Conservation (phyloP, 2,797 vertebrate species). For the Lithobates sylvaticus region DNA sequence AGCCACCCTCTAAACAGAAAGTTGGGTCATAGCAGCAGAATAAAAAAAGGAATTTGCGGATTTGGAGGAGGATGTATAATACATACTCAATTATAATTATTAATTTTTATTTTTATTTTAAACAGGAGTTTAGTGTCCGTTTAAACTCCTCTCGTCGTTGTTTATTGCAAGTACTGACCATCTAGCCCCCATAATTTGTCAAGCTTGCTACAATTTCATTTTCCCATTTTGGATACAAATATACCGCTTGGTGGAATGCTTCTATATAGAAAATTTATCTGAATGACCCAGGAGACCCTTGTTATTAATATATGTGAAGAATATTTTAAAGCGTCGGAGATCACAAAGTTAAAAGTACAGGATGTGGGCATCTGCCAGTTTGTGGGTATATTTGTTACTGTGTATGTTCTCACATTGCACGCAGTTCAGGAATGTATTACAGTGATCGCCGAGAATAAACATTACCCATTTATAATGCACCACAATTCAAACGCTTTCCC, state of each 20-base stretch:
- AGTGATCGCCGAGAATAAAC: slow-evolving; percentile 48
- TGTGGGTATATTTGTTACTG: slow-evolving; percentile 36
- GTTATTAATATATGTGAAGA: background rate
- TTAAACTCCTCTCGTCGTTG: no score
- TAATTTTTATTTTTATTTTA: no score
- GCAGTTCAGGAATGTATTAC: slow-evolving; percentile 48
- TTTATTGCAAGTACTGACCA: no score
- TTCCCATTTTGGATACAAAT: no score
- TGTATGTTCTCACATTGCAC: slow-evolving; percentile 46
- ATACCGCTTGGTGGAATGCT: background rate
- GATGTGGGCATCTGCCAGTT: slow-evolving; percentile 41
- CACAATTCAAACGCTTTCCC: slow-evolving; percentile 49
- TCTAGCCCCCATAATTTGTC: no score
- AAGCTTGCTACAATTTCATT: no score
- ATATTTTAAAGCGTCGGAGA: background rate
- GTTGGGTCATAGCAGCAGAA: no score
- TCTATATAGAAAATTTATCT: background rate
- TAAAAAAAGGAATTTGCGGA: no score
- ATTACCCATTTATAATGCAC: slow-evolving; percentile 50
- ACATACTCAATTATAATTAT: no score
- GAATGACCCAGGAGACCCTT: background rate
- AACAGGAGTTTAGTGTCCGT: no score
- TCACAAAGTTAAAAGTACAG: slow-evolving; percentile 19
- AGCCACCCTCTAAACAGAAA: no score
- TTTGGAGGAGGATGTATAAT: no score